Conservation (phyloP, 2,888 invertebrate genomes). For the Cartodere bifasciata region DNA sequence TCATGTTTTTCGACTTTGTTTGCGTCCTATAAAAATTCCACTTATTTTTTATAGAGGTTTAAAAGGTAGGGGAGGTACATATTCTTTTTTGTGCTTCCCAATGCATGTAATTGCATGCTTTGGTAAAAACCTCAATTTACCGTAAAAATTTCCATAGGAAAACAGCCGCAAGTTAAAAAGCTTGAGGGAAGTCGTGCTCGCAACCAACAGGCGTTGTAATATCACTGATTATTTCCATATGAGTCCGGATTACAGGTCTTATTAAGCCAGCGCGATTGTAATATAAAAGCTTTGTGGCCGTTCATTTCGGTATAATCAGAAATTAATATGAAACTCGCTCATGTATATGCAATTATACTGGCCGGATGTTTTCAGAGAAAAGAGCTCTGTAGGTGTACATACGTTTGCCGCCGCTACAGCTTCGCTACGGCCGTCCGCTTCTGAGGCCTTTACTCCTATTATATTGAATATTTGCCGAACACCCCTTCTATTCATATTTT, state of each 20-base stretch:
- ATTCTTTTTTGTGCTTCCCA: too few relatives aligned
- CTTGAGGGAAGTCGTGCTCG: conserved; percentile 18
- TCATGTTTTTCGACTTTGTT: too few relatives aligned
- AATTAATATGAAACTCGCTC: conserved; percentile 40
- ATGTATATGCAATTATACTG: conserved; percentile 38
- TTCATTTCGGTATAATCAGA: conserved; percentile 37
- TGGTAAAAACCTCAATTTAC: too few relatives aligned
- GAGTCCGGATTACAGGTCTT: conserved; percentile 37
- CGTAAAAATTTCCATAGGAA: too few relatives aligned
- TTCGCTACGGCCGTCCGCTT: too few relatives aligned
- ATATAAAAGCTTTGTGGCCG: conserved; percentile 39
- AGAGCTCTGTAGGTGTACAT: conserved; percentile 22
- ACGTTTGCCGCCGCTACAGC: too few relatives aligned
- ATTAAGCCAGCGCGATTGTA: conserved; percentile 33
- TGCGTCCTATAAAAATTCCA: too few relatives aligned
- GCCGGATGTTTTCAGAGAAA: conserved; percentile 31
- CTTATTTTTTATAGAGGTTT: too few relatives aligned
- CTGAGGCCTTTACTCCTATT: neutral
- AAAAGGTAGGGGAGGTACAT: too few relatives aligned
- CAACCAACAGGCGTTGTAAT: conserved; percentile 26
- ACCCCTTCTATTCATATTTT: neutral
- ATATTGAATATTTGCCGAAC: conserved; percentile 1
- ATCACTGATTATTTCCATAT: conserved; percentile 34
- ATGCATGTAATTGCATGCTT: too few relatives aligned
- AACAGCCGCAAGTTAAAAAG: too few relatives aligned